Conservation (phyloP, 2,113 vertebrate genomes). For the Centropus bengalensis region DNA sequence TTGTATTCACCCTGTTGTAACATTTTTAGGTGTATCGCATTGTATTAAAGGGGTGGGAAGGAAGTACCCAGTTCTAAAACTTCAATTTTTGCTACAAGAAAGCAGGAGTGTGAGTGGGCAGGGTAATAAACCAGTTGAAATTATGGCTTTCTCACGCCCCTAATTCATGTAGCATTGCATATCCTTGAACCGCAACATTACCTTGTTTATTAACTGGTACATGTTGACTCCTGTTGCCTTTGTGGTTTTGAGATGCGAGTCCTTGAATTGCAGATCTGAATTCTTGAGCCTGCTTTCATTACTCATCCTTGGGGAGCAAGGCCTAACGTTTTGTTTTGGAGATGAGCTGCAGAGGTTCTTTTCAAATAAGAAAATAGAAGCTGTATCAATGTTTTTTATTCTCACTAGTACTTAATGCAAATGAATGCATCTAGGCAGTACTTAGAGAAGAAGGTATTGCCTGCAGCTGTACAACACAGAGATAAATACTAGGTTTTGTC, state of each 20-base stretch:
- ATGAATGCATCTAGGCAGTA: background rate
- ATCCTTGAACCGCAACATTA: background rate
- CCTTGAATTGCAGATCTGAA: background rate
- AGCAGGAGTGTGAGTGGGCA: background rate
- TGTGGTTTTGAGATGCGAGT: background rate
- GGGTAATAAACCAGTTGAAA: background rate
- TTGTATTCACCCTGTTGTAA: background rate
- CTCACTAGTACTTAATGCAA: background rate
- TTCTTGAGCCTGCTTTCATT: background rate
- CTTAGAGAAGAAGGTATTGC: background rate
- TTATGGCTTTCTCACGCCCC: accelerated
- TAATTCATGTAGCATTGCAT: background rate
- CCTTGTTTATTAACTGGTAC: background rate
- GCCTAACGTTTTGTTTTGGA: background rate
- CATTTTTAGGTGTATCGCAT: background rate
- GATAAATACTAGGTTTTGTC: background rate
- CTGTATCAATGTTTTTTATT: background rate
- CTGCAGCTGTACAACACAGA: background rate
- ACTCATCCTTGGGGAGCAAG: background rate
- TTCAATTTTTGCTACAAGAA: background rate
- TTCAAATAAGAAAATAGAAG: background rate
- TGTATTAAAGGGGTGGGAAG: background rate
- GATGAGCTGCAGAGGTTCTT: background rate
- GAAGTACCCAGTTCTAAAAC: background rate
- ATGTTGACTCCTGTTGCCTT: background rate